Evolutionary conservation across 53 echinoderm and acorn worm genomes (phyloP), one percentile per base, ranked within the genome.

Genomic region (Echinarachnius parma): DNA sequence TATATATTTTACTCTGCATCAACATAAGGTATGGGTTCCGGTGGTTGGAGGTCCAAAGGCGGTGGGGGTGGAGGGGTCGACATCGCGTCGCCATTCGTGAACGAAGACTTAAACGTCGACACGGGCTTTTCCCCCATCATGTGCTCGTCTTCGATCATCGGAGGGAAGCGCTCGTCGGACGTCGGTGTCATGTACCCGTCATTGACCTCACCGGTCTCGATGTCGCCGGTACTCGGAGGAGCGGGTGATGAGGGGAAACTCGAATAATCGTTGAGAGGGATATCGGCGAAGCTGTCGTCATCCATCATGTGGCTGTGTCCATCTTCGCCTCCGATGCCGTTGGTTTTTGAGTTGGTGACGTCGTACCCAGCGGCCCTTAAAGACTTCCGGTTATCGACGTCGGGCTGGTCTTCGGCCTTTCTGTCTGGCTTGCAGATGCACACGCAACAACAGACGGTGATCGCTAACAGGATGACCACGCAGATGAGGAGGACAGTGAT

Each of bases 131-230:
- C 74, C 2, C 45, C 74, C 74, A 72, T 72, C 26, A 72, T 14
- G 32, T 72, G 74, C 26, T 72, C 74, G 34, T 72, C 74, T 23
- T 72, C 74, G 28, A 72, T 57, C 74, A 72, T 72, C 5, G 74
- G 74, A 0, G 74, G 74, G 23, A 72, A 72, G 35, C 44, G 24
- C 18, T 55, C 74, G 9, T 54, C 56, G 0, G 74, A 24, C 26
- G 31, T 28, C 3, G 74, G 74, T 28, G 57, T 16, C 57, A 56
- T 9, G 25, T 57, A 28, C 4, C 14, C 16, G 18, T 72, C 74
- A 36, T 72, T 72, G 74, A 57, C 44, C 44, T 72, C 74, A n/a
- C 74, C 74, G 0, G 74, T 72, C 28, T 72, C 74, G 57, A 44
- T 34, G 57, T 72, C 74, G 32, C 0, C 37, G 28, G 57, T 19